Base-by-base conservation (phyloP, 37 sponge, comb jelly and placozoan genomes). In the Halichondria panicea region DNA sequence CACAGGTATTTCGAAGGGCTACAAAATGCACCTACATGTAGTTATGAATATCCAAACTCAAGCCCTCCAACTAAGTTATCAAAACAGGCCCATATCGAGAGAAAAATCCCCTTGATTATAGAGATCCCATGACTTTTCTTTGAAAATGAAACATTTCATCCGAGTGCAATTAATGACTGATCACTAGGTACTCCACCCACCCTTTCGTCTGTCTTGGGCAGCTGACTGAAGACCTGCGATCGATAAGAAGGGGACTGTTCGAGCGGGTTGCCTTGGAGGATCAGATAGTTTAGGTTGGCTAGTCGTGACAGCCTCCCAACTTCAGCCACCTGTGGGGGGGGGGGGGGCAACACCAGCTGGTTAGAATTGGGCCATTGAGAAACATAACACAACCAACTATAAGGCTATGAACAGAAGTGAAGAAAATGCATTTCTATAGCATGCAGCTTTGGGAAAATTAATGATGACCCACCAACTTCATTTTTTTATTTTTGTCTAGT, bases 191-290 rank as follows among this genome's bases (percentile, higher is more conserved):
- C 15, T 11, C 15, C 11, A 48, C 18, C 25, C 33, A 78, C 86
- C 79, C 73, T 50, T 4, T 55, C 39, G 21, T 38, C 50, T 0
- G 80, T 74, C 22, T 40, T 43, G 7, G 75, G 53, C 18, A 89
- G 68, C 19, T 73, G 43, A 37, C 72, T 77, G 43, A 91, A 71
- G 24, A 91, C 79, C 42, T 81, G 61, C 2, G 61, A 41, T 22
- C 82, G 59, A 71, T 91, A 91, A 30, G 70, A 71, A 13, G 70
- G 59, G 18, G 81, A 78, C 40, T 70, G 55, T 34, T 65, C 43
- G 59, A 91, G 19, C 35, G 86, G 78, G 46, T 91, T 91, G 24
- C 85, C 86, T 66, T 85, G 77, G 38, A 91, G 82, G 30, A 55
- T 30, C 7, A 91, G 73, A 8, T 85, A 42, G 68, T 76, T 76